Percentiles rank a stretch among this genome's conserved stretches.
Conservation (phyloP, 2,113 vertebrate species). For the Vidua macroura region DNA sequence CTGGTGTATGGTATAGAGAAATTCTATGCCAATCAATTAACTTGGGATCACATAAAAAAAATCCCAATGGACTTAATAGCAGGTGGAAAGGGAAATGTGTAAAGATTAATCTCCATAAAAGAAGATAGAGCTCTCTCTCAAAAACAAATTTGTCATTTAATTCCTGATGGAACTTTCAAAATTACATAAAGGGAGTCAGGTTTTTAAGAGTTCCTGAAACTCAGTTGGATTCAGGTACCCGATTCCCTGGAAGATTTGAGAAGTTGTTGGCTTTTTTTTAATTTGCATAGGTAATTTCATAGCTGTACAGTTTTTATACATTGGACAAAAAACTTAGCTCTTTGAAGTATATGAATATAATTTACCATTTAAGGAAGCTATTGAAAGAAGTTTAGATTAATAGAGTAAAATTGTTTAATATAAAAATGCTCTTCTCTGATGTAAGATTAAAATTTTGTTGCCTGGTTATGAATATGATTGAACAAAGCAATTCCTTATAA, state of each 20-base stretch:
- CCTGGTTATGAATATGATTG: background rate
- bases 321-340: background rate
- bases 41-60: background rate
- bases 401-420: background rate
- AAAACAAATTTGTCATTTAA: background rate
- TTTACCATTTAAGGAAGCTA: background rate
- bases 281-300: background rate
- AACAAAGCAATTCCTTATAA: background rate
- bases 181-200: background rate
- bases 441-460: background rate
- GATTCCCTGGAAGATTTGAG: background rate
- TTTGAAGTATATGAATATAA: background rate
- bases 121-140: background rate
- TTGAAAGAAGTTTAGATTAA: background rate
- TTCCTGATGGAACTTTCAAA: background rate
- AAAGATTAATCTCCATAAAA: background rate
- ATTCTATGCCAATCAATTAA: background rate
- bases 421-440: background rate
- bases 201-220: background rate
- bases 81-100: background rate
- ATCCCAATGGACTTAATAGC: background rate
- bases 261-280: background rate
- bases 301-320: background rate
- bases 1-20: background rate
- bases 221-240: background rate